Evolutionary conservation across 2,888 invertebrate species (phyloP).

Genomic region (Apamea crenata): DNA sequence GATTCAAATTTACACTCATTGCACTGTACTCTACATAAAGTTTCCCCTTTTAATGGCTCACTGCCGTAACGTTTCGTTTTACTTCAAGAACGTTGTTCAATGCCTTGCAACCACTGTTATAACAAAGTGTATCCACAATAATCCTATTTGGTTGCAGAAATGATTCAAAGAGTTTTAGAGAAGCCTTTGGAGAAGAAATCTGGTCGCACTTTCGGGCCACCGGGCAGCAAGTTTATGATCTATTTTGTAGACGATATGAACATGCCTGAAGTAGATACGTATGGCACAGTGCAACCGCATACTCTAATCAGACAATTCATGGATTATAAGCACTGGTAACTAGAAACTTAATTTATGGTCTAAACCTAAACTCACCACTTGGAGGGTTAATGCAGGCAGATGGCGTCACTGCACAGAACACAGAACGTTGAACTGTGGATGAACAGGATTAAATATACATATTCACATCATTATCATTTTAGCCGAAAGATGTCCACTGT

Average conservation of each 20-base stretch:
- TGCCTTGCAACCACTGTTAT: neutral
- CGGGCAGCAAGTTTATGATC: conserved; percentile 97
- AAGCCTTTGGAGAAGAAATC: conserved; percentile 98
- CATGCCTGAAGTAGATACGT: conserved; percentile 98
- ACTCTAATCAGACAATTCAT: conserved; percentile 97
- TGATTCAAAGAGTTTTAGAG: conserved; percentile 96
- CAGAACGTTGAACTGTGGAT: neutral
- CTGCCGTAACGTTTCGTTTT: neutral
- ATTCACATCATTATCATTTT: neutral
- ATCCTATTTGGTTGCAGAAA: conserved; percentile 88
- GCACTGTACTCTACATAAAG: too few relatives aligned
- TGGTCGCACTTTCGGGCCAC: conserved; percentile 97
- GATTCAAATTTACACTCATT: too few relatives aligned
- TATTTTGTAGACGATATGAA: conserved; percentile 99
- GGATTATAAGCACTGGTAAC: conserved; percentile 97
- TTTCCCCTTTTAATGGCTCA: too few relatives aligned
- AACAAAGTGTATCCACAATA: neutral
- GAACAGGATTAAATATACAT: neutral
- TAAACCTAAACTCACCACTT: neutral
- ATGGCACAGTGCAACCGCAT: conserved; percentile 98
- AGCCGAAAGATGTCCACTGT: neutral
- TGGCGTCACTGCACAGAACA: neutral
- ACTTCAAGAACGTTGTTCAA: neutral
- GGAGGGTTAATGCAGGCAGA: neutral
- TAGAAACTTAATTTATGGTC: neutral